Percentiles rank a stretch among this genome's conserved stretches.
Evolutionary conservation across 2,797 vertebrate species (phyloP).

Genomic region (Uromys caudimaculatus): DNA sequence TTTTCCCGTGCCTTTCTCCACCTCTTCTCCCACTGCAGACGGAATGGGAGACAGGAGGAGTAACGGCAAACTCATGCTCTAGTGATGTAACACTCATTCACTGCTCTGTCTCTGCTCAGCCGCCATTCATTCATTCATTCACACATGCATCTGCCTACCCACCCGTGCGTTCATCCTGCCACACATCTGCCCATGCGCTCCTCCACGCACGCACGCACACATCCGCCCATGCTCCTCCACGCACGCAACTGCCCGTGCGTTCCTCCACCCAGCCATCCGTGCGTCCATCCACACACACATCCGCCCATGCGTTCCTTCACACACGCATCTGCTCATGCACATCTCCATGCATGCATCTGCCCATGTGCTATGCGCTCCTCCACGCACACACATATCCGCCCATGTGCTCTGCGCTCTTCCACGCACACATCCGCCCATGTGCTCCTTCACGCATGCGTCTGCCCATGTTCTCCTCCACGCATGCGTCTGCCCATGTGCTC

Average conservation of each 20-base stretch:
- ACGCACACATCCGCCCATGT: too few species aligned
- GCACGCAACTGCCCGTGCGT: too few species aligned
- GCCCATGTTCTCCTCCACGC: not conserved
- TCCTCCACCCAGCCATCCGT: not conserved
- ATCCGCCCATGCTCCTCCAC: not conserved
- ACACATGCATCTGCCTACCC: fast-evolving
- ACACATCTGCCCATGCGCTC: not conserved
- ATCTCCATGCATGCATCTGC: fast-evolving
- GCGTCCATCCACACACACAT: not conserved
- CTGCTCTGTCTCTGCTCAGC: not conserved
- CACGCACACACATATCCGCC: not conserved
- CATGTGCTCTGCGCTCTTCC: too few species aligned
- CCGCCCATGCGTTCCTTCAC: not conserved
- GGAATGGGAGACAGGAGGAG: not conserved
- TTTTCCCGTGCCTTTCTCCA: not conserved
- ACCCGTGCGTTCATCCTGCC: not conserved
- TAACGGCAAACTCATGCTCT: fast-evolving
- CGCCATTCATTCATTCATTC: not conserved
- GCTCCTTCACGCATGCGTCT: too few species aligned
- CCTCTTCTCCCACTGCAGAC: not conserved
- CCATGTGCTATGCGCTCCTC: not conserved
- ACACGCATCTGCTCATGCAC: not conserved
- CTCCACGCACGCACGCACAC: not conserved
- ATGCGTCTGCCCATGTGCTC: too few species aligned
- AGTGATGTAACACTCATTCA: too few species aligned